These are phyloP conservation scores for Dryas iulia DNA, from an alignment of 1,140 invertebrate species.

Conservation along the genomic window DNA sequence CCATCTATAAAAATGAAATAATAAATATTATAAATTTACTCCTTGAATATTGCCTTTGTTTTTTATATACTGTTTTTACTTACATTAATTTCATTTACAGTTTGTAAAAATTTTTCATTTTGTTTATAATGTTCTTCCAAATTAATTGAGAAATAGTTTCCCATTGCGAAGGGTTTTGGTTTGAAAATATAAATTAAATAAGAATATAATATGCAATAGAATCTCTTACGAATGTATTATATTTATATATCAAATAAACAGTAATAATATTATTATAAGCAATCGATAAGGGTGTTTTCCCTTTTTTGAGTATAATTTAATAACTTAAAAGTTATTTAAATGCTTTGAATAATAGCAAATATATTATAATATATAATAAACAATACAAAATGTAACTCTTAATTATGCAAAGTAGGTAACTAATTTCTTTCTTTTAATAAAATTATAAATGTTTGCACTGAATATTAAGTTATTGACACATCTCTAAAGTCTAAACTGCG, in stretches of 20 bases:
- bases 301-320: neutral
- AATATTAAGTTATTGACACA: neutral
- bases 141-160: constrained; percentile 59
- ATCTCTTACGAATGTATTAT: neutral
- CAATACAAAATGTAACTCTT: neutral
- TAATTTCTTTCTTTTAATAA: neutral
- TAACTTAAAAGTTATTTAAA: neutral
- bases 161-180: too few species aligned
- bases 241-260: neutral
- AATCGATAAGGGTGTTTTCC: neutral
- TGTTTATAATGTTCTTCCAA: constrained; percentile 82
- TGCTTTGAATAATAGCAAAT: neutral
- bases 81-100: constrained; percentile 84
- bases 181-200: too few species aligned
- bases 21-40: constrained; percentile 5
- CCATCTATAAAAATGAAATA: constrained; percentile 47
- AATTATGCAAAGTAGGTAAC: neutral
- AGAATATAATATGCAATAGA: neutral
- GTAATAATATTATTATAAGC: neutral
- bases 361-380: neutral
- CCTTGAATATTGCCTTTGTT: neutral
- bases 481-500: neutral
- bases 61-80: constrained; percentile 19
- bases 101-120: constrained; percentile 87
- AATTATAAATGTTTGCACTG: neutral